These are phyloP conservation scores for Neoarius graeffei DNA, from an alignment of 2,113 vertebrate species.

Conservation along the genomic window DNA sequence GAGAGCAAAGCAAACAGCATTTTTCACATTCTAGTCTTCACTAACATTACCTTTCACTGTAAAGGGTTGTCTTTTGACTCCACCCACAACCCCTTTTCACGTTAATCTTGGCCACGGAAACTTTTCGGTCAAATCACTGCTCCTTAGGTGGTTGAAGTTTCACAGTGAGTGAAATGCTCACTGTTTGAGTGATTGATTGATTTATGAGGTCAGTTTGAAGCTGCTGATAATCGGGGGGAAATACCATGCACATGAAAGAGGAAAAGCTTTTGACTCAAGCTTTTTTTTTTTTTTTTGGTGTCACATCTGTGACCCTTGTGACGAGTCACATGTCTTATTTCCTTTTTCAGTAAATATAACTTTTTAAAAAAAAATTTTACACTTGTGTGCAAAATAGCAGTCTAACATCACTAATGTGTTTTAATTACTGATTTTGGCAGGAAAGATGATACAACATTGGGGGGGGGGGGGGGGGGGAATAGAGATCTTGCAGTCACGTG, in stretches of 20 bases:
- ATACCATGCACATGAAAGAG: neutral
- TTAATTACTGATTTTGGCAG: too few species aligned
- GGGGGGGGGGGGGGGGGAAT: too few species aligned
- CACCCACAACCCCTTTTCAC: rapidly evolving
- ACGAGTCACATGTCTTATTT: neutral
- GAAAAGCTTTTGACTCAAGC: neutral
- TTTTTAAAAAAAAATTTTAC: too few species aligned
- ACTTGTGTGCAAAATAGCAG: too few species aligned
- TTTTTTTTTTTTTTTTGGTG: neutral
- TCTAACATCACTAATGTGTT: too few species aligned
- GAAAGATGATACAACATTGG: too few species aligned
- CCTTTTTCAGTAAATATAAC: neutral
- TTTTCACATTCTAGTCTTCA: neutral
- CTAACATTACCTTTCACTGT: neutral
- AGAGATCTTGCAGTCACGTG: too few species aligned
- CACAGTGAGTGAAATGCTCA: neutral
- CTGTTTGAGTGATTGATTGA: neutral
- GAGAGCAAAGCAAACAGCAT: neutral
- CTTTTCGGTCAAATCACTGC: neutral
- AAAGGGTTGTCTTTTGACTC: too few species aligned
- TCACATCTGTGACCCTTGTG: neutral
- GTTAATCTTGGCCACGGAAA: neutral
- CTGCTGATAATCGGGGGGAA: neutral
- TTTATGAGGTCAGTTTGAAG: neutral
- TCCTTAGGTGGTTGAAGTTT: neutral